These are phyloP conservation scores for Piscicola geometra DNA, from an alignment of 2,888 invertebrate genomes.

Conservation along the genomic window DNA sequence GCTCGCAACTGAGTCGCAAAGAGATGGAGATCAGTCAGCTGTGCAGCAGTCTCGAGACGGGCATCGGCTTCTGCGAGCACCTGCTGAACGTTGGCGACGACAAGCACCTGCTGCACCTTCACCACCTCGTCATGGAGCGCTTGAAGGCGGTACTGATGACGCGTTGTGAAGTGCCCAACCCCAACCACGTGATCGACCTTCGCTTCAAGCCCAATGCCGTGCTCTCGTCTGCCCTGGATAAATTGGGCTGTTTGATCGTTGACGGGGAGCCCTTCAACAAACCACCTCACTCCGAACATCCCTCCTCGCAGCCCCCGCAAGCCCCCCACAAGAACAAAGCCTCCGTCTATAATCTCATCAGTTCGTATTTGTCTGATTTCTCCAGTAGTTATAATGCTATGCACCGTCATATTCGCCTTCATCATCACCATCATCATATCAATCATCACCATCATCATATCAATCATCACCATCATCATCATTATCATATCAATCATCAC, in stretches of 20 bases:
- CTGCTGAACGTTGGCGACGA: slow-evolving; percentile 62
- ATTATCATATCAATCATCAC: too few species aligned
- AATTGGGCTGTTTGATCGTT: slow-evolving; percentile 46
- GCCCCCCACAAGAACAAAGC: background rate
- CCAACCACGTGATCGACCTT: slow-evolving; percentile 51
- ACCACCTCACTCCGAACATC: background rate
- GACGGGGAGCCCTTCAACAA: slow-evolving; percentile 45
- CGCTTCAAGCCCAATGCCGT: slow-evolving; percentile 45
- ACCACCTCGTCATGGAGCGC: slow-evolving; percentile 48
- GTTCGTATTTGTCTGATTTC: too few species aligned
- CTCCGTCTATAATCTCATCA: slow-evolving; percentile 1
- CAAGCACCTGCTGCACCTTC: slow-evolving; percentile 49
- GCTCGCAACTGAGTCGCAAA: slow-evolving; percentile 76
- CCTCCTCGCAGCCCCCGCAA: background rate
- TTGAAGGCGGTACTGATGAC: slow-evolving; percentile 47
- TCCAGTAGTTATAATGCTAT: too few species aligned
- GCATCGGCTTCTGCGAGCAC: slow-evolving; percentile 75
- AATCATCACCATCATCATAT: too few species aligned
- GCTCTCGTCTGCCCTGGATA: slow-evolving; percentile 5
- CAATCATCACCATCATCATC: too few species aligned
- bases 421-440: too few species aligned
- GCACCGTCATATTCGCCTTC: too few species aligned
- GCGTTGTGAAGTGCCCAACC: slow-evolving; percentile 51
- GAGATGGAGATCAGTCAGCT: slow-evolving; percentile 75
- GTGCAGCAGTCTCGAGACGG: slow-evolving; percentile 80